Conservation (phyloP, 2,113 vertebrate species). For the Malurus cyaneus region DNA sequence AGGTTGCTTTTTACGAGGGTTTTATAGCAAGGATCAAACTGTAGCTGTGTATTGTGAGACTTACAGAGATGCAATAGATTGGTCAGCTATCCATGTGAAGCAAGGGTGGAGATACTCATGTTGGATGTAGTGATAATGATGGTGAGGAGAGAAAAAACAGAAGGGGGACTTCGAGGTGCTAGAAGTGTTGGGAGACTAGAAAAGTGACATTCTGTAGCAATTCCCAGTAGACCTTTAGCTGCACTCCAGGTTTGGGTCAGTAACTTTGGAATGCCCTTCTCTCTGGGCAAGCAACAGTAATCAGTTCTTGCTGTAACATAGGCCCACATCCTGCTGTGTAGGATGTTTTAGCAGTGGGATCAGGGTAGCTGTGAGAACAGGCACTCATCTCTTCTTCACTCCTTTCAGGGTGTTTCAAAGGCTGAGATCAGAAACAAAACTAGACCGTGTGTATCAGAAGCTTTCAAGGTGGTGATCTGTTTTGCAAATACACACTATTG, state of each 20-base stretch:
- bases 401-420: too few relatives aligned
- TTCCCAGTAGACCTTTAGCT: neutral
- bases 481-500: too few relatives aligned
- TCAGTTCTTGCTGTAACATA: neutral
- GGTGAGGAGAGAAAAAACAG: neutral
- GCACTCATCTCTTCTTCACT: too few relatives aligned
- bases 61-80: neutral
- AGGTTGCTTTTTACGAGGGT: fast-evolving
- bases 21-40: neutral
- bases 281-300: neutral
- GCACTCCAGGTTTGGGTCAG: neutral
- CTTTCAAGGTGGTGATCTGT: too few relatives aligned
- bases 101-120: neutral
- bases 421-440: too few relatives aligned
- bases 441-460: too few relatives aligned
- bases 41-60: neutral
- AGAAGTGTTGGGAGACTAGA: neutral
- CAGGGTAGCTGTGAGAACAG: too few relatives aligned
- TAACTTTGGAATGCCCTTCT: neutral
- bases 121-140: neutral
- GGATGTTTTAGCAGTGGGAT: too few relatives aligned
- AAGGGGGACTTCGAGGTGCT: neutral
- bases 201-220: neutral
- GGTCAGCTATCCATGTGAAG: neutral
- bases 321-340: too few relatives aligned